Base-by-base conservation (phyloP, 2,888 invertebrate genomes). In the Campoletis raptor region DNA sequence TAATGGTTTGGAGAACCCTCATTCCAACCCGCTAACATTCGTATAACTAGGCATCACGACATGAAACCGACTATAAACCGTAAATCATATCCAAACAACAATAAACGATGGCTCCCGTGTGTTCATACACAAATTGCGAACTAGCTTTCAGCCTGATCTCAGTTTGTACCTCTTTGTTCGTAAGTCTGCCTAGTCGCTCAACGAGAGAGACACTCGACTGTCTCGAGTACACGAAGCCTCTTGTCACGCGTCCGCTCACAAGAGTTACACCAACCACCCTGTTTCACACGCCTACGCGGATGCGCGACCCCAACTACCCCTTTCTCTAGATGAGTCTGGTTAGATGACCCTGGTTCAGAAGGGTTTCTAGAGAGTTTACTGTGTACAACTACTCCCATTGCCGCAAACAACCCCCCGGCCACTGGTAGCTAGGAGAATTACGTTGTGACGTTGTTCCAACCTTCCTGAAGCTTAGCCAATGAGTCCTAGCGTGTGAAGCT, bases 21-120 rank as follows among this genome's bases (percentile, higher is more conserved):
- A 67, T 77, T 76, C 72, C 57, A 70, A 48, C 21, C 69, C 15
- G 37, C 42, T 52, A 57, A 15, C 69, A 74, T 67, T 80, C 70
- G 76, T 69, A 69, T 30, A 48, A n/a, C 73, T 12, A 24, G n/a
- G 61, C n/a, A 66, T 70, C 52, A 21, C 52, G 52, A 70, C 37
- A 40, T 12, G 74, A 48, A 48, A 78, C 66, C 54, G 6, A 64
- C 72, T 69, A 77, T 61, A 66, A 83, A 80, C 66, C 73, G 79
- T 86, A 78, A 86, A 86, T 86, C 84, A 84, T 84, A 84, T 81
- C 52, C 81, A 84, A 77, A 69, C 69, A 69, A 84, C 84, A 81
- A 79, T 87, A 84, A 84, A 70, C 74, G 81, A 70, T 82, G 78
- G 70, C 61, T 48, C 78, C 54, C 45, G 76, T 84, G 70, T 81